A percentile compares a stretch with the other conserved stretches of the same genome.
Conservation (phyloP, 2,113 vertebrate genomes). For the Strix aluco region DNA sequence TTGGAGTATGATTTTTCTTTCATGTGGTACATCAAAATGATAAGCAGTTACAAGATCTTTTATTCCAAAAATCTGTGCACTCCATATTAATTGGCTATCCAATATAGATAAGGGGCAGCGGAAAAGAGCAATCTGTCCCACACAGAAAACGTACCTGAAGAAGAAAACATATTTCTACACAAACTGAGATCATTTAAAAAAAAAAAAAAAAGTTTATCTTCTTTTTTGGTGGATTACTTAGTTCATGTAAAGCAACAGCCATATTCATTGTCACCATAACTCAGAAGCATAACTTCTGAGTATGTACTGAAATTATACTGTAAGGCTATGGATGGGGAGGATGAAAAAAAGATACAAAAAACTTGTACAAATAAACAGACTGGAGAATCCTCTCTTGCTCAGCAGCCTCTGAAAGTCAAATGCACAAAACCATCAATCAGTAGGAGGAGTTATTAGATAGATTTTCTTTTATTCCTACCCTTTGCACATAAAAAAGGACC, state of each 20-base stretch:
- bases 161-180: neutral
- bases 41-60: neutral
- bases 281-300: constrained; percentile 29
- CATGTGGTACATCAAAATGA: neutral
- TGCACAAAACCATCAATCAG: neutral
- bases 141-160: neutral
- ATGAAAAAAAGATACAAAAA: constrained; percentile 24
- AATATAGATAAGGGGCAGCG: neutral
- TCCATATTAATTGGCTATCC: neutral
- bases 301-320: constrained; percentile 39
- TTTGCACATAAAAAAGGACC: neutral
- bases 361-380: constrained; percentile 29
- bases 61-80: neutral
- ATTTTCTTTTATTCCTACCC: neutral
- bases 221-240: constrained; percentile 47
- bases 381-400: constrained; percentile 26
- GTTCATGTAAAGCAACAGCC: constrained; percentile 44
- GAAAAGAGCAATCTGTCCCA: neutral
- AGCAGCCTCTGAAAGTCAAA: neutral
- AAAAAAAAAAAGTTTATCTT: neutral
- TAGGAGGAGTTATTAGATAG: neutral
- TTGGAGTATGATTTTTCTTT: neutral
- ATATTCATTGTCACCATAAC: constrained; percentile 25
- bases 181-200: neutral
- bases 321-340: constrained; percentile 22